phyloP scores from a whole-genome alignment of 2,113 vertebrate species.

The Rousettus leschenaultii region DNA sequence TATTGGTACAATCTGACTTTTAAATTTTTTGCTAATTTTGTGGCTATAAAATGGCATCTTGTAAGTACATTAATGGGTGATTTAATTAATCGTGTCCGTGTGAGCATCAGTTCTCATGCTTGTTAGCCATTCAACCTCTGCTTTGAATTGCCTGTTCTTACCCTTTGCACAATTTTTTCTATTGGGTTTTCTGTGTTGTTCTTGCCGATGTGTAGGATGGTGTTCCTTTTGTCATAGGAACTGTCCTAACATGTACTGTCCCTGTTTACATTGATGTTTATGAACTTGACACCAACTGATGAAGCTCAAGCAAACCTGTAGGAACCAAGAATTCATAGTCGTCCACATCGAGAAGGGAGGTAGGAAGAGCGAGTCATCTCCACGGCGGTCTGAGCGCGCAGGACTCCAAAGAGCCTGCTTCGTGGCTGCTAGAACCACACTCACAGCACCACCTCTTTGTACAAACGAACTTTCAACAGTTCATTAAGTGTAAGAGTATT shows the following conservation, averaged over 20 bases:
- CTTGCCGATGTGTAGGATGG: not conserved
- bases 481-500: not conserved
- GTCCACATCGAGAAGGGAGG: not conserved
- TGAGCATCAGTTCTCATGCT: not conserved
- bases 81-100: not conserved
- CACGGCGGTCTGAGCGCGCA: accelerated
- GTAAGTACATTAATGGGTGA: not conserved
- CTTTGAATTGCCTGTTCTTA: not conserved
- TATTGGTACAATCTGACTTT: not conserved
- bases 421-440: not conserved
- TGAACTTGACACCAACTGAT: not conserved
- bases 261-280: not conserved
- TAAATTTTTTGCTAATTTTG: not conserved
- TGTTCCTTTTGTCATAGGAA: not conserved
- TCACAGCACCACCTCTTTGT: not conserved
- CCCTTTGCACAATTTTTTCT: not conserved
- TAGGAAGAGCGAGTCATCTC: not conserved
- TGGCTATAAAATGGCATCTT: not conserved
- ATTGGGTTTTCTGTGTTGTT: not conserved
- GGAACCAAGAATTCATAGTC: not conserved
- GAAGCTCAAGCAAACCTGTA: not conserved
- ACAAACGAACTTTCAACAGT: not conserved
- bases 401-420: too few species aligned
- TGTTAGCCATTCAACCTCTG: not conserved
- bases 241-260: not conserved